Base-by-base conservation (phyloP, 2,113 vertebrate genomes). In the Salminus brasiliensis region DNA sequence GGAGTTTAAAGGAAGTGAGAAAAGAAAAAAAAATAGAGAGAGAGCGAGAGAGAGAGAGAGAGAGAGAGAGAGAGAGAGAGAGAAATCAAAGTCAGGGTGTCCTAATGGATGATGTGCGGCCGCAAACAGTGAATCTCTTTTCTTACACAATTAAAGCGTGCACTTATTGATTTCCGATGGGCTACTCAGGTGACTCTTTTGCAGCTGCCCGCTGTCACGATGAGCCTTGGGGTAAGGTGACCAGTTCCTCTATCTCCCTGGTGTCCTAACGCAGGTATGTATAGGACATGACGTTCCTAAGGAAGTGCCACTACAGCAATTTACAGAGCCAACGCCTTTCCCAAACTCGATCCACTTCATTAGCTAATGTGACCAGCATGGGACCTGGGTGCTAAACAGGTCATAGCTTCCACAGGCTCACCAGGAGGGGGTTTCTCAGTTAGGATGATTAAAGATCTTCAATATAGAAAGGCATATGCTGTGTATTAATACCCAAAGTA, bases 91-190 rank as follows among this genome's bases (percentile, higher is more conserved):
- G 90, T 91, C 88, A 91, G 71, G 85, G 74, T 89, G 90, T 91
- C 89, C 89, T 88, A 85, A 86, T 85, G 86, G 91, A 91, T 90
- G 89, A 92, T 89, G 88, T 83, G 89, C 83, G 81, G 90, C 87
- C 77, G 81, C 88, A 90, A 92, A 91, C 87, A 85, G 85, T 74
- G 86, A 88, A 81, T 88, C 83, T 89, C 87, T 88, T 65, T 90
- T 86, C 66, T 71, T 81, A 78, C 86, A 91, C 91, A 93, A 92
- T 92, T 93, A 92, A 91, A 94, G 92, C 92, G 93, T 88, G 88
- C 89, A 90, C 88, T 89, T 95, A 97, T 96, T 93, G 96, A 97
- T 97, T 96, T 97, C 96, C 95, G 90, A 94, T 94, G 93, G 88
- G 89, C 89, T 92, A 93, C 93, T 92, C 90, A 84, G 93, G 93